phyloP scores from a whole-genome alignment of 1,140 invertebrate genomes.

The Caenorhabditis remanei region DNA sequence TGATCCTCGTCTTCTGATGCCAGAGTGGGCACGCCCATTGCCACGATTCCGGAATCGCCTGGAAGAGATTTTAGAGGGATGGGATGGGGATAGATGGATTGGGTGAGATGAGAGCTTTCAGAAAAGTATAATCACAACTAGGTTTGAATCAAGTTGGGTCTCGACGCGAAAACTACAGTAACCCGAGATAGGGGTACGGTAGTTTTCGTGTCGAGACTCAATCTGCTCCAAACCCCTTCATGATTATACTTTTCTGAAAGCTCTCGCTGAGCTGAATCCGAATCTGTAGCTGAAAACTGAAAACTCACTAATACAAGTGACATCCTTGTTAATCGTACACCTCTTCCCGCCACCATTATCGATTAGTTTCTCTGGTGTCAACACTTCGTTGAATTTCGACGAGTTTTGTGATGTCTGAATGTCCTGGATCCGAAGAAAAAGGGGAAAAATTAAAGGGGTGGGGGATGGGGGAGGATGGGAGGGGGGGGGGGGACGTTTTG shows the following conservation, averaged over 20 bases:
- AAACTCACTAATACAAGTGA: constrained; percentile 58
- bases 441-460: not conserved
- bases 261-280: too few relatives aligned
- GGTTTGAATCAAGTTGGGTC: too few relatives aligned
- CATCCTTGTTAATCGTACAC: constrained; percentile 58
- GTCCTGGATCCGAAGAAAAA: constrained; percentile 22
- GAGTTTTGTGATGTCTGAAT: constrained; percentile 44
- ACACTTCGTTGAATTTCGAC: constrained; percentile 24
- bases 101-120: too few relatives aligned
- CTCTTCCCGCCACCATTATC: constrained; percentile 41
- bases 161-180: too few relatives aligned
- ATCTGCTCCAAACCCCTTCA: not conserved
- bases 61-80: not conserved
- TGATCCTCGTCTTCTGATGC: constrained; percentile 41
- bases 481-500: not conserved
- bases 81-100: too few relatives aligned
- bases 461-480: not conserved
- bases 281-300: not conserved
- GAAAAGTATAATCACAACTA: too few relatives aligned
- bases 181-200: too few relatives aligned
- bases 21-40: constrained; percentile 19
- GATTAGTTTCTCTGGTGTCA: constrained; percentile 24
- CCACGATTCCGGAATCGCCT: constrained; percentile 51
- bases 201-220: not conserved
- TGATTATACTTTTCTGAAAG: not conserved